phyloP scores from a whole-genome alignment of 2,888 invertebrate species.

The Pristionchus maxplancki region DNA sequence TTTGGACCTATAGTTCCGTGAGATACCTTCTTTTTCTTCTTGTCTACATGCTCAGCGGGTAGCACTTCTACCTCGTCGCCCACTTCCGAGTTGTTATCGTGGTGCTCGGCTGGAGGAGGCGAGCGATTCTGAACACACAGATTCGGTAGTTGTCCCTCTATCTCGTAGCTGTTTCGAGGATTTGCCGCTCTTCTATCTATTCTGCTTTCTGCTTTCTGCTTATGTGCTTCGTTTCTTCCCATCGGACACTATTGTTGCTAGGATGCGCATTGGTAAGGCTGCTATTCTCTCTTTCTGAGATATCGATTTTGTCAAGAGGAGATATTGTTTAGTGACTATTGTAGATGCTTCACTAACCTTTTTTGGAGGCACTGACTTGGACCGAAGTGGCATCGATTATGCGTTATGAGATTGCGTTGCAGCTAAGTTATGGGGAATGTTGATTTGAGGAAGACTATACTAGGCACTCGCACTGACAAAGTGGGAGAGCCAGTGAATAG shows the following conservation, averaged over 20 bases:
- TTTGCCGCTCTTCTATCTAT: not conserved
- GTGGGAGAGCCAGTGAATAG: slow-evolving; percentile 26
- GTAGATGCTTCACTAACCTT: not conserved
- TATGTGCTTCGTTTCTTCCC: not conserved
- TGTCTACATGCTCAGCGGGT: not conserved
- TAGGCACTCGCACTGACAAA: not conserved
- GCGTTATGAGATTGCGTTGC: not conserved
- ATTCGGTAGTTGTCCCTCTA: not conserved
- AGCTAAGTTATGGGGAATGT: not conserved
- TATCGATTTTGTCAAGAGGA: not conserved
- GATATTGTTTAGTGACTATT: not conserved
- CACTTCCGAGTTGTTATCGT: not conserved
- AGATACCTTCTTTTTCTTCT: slow-evolving; percentile 48
- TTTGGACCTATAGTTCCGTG: not conserved
- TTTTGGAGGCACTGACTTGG: slow-evolving; percentile 41
- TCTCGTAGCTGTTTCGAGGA: too few relatives aligned
- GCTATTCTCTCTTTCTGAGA: not conserved
- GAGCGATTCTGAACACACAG: not conserved
- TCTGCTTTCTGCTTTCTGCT: not conserved
- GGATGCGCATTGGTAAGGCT: not conserved
- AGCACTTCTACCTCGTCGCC: slow-evolving; percentile 43
- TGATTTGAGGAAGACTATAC: not conserved
- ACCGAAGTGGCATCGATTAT: slow-evolving; percentile 13
- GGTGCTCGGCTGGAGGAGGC: not conserved
- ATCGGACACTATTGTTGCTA: slow-evolving; percentile 5